Conservation (phyloP, 1,140 invertebrate species). For the Neodiprion lecontei region DNA sequence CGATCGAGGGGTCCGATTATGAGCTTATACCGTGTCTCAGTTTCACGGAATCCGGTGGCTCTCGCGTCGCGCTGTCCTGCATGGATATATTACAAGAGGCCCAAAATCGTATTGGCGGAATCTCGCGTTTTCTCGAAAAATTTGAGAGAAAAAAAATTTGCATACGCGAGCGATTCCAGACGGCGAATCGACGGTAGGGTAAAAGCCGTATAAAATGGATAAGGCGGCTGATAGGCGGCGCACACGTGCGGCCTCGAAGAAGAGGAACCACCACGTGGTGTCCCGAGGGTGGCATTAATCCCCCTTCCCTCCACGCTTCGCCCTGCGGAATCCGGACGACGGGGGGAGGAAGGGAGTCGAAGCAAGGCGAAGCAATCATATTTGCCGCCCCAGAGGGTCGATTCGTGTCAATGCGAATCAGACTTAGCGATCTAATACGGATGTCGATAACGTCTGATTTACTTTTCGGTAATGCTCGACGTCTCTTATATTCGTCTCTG, state of each 20-base stretch:
- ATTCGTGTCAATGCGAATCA: slow-evolving; percentile 62
- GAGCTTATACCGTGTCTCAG: no score
- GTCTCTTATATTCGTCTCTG: slow-evolving; percentile 16
- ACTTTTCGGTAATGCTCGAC: slow-evolving; percentile 28
- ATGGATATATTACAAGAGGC: no score
- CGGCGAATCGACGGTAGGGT: background rate
- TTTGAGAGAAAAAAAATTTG: background rate
- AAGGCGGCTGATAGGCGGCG: slow-evolving; percentile 3
- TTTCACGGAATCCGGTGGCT: no score
- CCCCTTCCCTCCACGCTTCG: slow-evolving; percentile 37
- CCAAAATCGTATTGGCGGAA: no score
- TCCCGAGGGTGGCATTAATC: slow-evolving; percentile 62
- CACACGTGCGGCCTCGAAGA: slow-evolving; percentile 3
- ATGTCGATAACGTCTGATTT: slow-evolving; percentile 59
- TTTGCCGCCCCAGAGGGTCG: slow-evolving; percentile 60
- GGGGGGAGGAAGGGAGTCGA: slow-evolving; percentile 23
- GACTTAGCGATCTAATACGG: slow-evolving; percentile 60
- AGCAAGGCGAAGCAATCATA: slow-evolving; percentile 58
- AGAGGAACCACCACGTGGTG: slow-evolving; percentile 42
- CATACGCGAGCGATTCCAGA: background rate
- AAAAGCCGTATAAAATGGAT: slow-evolving; percentile 1
- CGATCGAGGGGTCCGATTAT: no score
- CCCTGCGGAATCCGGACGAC: slow-evolving; percentile 12
- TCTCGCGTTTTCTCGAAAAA: background rate
- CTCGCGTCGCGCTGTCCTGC: no score